Base-by-base conservation (phyloP, 2,797 vertebrate species). In the Xenopus petersii region DNA sequence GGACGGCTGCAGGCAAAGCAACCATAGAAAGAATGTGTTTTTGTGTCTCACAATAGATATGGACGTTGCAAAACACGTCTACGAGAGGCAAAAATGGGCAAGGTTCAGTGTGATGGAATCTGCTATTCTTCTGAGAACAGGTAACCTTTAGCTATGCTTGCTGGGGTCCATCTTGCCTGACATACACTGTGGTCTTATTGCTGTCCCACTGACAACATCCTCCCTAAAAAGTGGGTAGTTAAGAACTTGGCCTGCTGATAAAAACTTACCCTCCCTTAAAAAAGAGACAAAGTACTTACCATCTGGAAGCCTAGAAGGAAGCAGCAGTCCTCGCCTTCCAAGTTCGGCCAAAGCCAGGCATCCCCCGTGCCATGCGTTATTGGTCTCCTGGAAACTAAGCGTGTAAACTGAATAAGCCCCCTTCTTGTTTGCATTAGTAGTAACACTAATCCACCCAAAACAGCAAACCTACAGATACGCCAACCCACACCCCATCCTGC, bases 341-440 rank as follows among this genome's bases (percentile, higher is more conserved):
- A 99, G 89, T 78, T 99, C 98, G 1, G 97, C 98, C 81, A 99
- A 86, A 0, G 97, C 97, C 75, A 99, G 88, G 82, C 97, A 98
- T 48, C 96, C 97, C 0, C 98, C 98, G 1, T 99, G 98, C 97
- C 97, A 99, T 0, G 96, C 91, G 0, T 90, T 96, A 82, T 98
- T 94, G 0, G 95, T 97, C 84, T 98, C 96, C 87, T 97, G 94
- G 77, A 97, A 98, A 85, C 97, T 98, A 47, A 85, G 10, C 80
- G 36, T 64, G 80, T 48, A 12, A 72, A 9, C 4, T 4, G 26
- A 30, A 30, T 30, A 30, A 30, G 26, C 26, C 26, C 26, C 26
- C 26, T 30, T 30, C 26, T 30, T 42, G 36, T 42, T 6, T 42
- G 36, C 36, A 9, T 42, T 42, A 42, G 36, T 42, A 42, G 3